Percentiles rank a stretch among this genome's conserved stretches.
These are phyloP conservation scores for Salvelinus sp. DNA, from an alignment of 2,113 vertebrate species.

Conservation along the genomic window DNA sequence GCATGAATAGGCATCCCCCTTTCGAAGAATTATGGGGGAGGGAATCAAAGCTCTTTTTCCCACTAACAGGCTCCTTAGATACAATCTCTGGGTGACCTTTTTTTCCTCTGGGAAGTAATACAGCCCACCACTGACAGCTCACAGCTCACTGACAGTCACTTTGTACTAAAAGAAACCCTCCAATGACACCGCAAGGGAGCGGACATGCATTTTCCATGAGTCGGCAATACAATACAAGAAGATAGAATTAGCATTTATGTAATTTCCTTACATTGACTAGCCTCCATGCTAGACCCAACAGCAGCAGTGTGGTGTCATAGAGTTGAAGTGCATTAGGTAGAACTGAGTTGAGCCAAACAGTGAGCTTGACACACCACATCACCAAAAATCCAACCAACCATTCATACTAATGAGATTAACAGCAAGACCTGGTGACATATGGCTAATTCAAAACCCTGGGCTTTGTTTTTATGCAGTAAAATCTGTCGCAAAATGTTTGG, in stretches of 20 bases:
- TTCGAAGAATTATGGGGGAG: conserved; percentile 56
- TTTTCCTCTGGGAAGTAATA: conserved; percentile 29
- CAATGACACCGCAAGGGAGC: background rate
- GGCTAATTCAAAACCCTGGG: too few species aligned
- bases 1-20: conserved; percentile 59
- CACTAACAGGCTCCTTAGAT: conserved; percentile 48
- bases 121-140: conserved; percentile 43
- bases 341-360: background rate
- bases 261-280: conserved; percentile 9
- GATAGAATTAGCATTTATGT: conserved; percentile 26
- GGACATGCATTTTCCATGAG: conserved; percentile 37
- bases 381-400: background rate
- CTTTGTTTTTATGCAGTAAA: too few species aligned
- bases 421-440: too few species aligned
- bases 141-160: conserved; percentile 40
- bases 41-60: conserved; percentile 57
- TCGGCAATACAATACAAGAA: conserved; percentile 1
- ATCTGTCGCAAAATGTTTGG: too few species aligned
- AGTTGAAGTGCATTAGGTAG: conserved; percentile 12
- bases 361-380: background rate
- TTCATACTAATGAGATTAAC: background rate
- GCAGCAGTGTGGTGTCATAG: conserved; percentile 7
- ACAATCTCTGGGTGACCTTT: conserved; percentile 24
- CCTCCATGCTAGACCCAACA: conserved; percentile 10
- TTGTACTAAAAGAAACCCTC: conserved; percentile 28